Evolutionary conservation across 1,140 invertebrate species (phyloP).

Genomic region (Drosophila seguyi): DNA sequence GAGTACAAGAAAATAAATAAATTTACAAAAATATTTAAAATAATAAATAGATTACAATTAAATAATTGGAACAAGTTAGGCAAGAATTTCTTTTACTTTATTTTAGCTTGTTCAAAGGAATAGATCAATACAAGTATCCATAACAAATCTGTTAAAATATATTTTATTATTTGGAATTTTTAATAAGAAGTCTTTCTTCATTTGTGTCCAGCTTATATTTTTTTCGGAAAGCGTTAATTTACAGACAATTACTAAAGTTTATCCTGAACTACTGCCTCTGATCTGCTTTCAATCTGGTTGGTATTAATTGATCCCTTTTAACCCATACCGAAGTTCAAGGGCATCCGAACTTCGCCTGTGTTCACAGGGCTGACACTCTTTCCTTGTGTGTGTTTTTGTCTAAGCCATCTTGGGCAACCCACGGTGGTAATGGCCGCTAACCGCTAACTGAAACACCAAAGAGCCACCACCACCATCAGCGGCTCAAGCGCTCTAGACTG

Average conservation of each 20-base stretch:
- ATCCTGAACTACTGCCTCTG: too few species aligned
- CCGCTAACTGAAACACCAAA: conserved; percentile 31
- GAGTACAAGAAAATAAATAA: too few species aligned
- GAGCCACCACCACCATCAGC: conserved; percentile 37
- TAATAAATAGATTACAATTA: too few species aligned
- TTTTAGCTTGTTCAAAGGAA: too few species aligned
- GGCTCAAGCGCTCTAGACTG: conserved; percentile 64
- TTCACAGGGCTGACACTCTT: conserved; percentile 1
- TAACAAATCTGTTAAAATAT: neutral
- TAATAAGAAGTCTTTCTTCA: neutral
- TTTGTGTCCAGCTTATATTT: neutral
- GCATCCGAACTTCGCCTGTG: conserved; percentile 17
- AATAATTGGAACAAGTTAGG: too few species aligned
- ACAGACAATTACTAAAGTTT: neutral
- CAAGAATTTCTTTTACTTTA: too few species aligned
- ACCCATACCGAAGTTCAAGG: conserved; percentile 5
- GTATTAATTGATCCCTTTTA: neutral
- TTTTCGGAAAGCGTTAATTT: too few species aligned
- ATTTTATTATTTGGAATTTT: neutral
- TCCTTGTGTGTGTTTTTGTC: conserved; percentile 10
- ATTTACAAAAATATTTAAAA: too few species aligned
- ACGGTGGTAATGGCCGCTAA: conserved; percentile 52
- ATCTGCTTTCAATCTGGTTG: neutral
- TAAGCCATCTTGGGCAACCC: conserved; percentile 47
- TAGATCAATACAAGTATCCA: too few species aligned